Evolutionary conservation across 2,888 invertebrate genomes (phyloP), one percentile per base, ranked within the genome.

Genomic region (Limnephilus rhombicus): DNA sequence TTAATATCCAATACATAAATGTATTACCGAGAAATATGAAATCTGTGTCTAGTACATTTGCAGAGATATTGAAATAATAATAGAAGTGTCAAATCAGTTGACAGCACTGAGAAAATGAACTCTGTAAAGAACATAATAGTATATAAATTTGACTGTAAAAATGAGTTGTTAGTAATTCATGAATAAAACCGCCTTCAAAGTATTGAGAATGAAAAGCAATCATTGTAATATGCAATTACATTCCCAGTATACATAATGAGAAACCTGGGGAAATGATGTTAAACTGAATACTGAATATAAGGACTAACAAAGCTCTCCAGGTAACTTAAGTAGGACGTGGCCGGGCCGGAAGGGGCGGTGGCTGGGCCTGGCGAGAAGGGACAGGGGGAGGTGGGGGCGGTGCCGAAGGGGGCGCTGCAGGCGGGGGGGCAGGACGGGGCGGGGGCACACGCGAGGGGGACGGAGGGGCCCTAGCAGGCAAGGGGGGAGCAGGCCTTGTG

Each of bases 331-430:
- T 68, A 18, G 82, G 34, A 82, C 34, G 82, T 34, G 85, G 85
- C 37, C 85, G 29, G 34, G 85, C 85, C 41, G 85, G 85, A 41
- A 85, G 85, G n/a, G 85, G 85, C 7, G 85, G 85, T 24, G 85
- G 85, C 85, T 85, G 95, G 96, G 94, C 95, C 95, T 53, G 97
- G 97, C 85, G 85, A 9, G 85, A 85, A 91, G 97, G 96, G 81
- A 97, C 97, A 5, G 97, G 97, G 0, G 97, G 97, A 34, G 97
- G 97, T 11, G 97, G 97, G 29, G 96, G 96, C 9, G 96, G 96
- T 91, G 96, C 96, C 92, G 97, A 95, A 0, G 97, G 96, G 1
- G 97, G 97, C 49, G 97, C 96, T 0, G 96, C 96, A 91, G 96
- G 96, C 91, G 97, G 95, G 0, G 97, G 96, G 1, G 97, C 96